Conservation (phyloP, 2,888 invertebrate genomes). For the Rugalucina vietnamica region DNA sequence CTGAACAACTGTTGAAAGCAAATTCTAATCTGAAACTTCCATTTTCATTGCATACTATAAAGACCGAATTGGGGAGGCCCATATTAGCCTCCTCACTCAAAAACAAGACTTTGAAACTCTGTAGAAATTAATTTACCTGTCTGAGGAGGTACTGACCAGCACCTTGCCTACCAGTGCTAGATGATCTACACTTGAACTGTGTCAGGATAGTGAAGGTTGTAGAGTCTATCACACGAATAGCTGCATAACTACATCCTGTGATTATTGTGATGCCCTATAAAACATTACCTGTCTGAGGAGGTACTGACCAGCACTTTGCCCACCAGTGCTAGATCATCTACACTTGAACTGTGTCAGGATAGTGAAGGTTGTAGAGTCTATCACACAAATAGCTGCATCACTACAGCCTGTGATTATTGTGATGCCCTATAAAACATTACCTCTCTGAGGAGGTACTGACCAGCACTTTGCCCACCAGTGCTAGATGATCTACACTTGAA, state of each 20-base stretch:
- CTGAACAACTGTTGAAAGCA: too few species aligned
- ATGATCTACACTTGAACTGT: slow-evolving; percentile 76
- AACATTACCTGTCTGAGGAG: slow-evolving; percentile 77
- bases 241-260: slow-evolving; percentile 77
- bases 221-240: slow-evolving; percentile 73
- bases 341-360: slow-evolving; percentile 74
- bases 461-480: too few species aligned
- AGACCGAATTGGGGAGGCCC: too few species aligned
- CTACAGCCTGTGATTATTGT: slow-evolving; percentile 75
- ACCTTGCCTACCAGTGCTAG: slow-evolving; percentile 70
- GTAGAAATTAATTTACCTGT: slow-evolving; percentile 76
- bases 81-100: too few species aligned
- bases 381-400: slow-evolving; percentile 75
- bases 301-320: slow-evolving; percentile 74
- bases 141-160: slow-evolving; percentile 74
- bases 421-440: too few species aligned
- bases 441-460: too few species aligned
- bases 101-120: too few species aligned
- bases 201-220: slow-evolving; percentile 69
- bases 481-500: too few species aligned
- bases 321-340: slow-evolving; percentile 73
- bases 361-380: slow-evolving; percentile 69
- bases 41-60: too few species aligned
- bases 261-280: slow-evolving; percentile 73
- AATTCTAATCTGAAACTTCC: too few species aligned